Evolutionary conservation across 2,113 vertebrate species (phyloP).

Genomic region (Charina bottae): DNA sequence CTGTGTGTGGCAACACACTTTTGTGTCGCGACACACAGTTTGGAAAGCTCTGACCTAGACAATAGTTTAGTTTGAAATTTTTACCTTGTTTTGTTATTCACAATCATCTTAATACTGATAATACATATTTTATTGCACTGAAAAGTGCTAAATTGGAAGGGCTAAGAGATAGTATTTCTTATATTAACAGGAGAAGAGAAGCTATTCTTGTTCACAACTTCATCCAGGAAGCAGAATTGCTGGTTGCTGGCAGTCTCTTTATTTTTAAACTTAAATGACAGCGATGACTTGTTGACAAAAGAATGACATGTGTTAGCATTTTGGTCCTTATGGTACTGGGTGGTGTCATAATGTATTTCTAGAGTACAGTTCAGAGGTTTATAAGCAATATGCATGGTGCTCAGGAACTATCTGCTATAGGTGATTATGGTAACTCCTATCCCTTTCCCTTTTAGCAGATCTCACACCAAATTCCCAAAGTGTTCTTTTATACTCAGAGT

Average conservation of each 20-base stretch:
- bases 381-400: background rate
- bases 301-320: background rate
- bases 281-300: background rate
- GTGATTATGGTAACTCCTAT: background rate
- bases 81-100: background rate
- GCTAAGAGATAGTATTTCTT: background rate
- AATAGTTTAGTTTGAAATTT: background rate
- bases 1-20: too few relatives aligned
- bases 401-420: background rate
- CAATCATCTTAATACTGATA: background rate
- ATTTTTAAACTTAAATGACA: conserved; percentile 14
- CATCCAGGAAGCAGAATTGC: background rate
- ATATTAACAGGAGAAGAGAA: background rate
- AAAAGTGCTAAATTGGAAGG: background rate
- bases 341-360: background rate
- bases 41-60: too few relatives aligned
- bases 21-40: too few relatives aligned
- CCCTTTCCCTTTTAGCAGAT: background rate
- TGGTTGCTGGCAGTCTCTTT: background rate
- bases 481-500: background rate
- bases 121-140: background rate
- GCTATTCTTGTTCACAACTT: background rate
- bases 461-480: background rate
- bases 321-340: background rate
- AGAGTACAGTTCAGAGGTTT: background rate